Evolutionary conservation across 92 coral and sea anemone species (phyloP).

Genomic region (Muricea muricata): DNA sequence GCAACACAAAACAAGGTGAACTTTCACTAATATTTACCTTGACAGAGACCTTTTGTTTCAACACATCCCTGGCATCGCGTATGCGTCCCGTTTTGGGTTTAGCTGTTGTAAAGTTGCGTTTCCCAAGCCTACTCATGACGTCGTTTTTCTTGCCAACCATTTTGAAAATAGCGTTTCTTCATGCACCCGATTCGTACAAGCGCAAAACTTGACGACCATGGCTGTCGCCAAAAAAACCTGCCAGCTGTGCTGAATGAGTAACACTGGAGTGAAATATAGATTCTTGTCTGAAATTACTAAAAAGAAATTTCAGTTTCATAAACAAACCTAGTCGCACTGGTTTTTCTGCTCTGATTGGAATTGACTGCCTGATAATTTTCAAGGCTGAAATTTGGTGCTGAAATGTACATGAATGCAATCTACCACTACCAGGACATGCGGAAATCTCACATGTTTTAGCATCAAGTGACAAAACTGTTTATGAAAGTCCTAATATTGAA

Average conservation of each 20-base stretch:
- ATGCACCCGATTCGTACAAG: background rate
- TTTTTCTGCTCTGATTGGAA: no score
- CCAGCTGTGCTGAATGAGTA: background rate
- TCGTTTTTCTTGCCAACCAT: slow-evolving; percentile 34
- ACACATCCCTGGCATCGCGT: slow-evolving; percentile 30
- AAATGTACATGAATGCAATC: no score
- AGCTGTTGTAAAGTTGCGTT: background rate
- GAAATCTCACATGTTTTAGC: no score
- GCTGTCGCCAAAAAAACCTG: background rate
- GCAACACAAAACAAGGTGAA: background rate
- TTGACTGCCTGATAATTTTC: no score
- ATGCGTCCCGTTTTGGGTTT: slow-evolving; percentile 22
- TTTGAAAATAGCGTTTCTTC: background rate
- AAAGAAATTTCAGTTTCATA: no score
- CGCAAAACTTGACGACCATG: background rate
- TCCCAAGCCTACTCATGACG: slow-evolving; percentile 33
- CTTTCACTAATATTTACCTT: slow-evolving; percentile 10
- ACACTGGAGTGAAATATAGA: background rate
- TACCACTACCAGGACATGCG: no score
- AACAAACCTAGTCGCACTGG: no score
- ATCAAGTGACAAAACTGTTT: no score
- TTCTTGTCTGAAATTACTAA: background rate
- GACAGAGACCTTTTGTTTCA: slow-evolving; percentile 5
- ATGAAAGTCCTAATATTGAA: no score
- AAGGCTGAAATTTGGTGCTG: no score